These are phyloP conservation scores for Paramormyrops kingsleyae DNA, from an alignment of 2,113 vertebrate species.

Conservation along the genomic window DNA sequence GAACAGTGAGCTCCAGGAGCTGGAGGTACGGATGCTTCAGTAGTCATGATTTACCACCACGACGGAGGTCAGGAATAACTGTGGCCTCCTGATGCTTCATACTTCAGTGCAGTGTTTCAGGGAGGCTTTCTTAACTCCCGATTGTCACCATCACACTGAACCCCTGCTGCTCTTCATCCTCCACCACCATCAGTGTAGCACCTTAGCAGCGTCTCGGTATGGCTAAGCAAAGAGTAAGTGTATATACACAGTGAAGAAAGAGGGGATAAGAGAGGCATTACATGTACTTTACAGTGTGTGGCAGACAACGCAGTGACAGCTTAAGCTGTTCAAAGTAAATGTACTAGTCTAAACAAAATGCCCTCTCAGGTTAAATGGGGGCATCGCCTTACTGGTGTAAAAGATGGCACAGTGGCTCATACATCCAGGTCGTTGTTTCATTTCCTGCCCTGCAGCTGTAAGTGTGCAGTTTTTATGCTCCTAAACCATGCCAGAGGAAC, in stretches of 20 bases:
- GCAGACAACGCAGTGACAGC: neutral
- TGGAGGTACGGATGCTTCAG: constrained; percentile 19
- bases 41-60: neutral
- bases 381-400: neutral
- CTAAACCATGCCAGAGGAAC: neutral
- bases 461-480: neutral
- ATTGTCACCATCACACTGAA: neutral
- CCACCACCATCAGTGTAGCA: neutral
- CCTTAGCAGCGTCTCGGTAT: neutral
- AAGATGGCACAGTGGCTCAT: neutral
- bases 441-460: neutral
- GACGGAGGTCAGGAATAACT: neutral
- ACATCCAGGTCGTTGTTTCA: neutral
- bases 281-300: neutral
- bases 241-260: neutral
- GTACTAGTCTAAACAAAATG: neutral
- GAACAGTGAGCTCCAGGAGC: constrained; percentile 25
- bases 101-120: neutral
- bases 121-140: neutral
- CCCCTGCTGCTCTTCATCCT: neutral
- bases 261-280: neutral
- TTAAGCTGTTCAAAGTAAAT: neutral
- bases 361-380: neutral
- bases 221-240: neutral
- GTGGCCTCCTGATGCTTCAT: neutral